phyloP scores from a whole-genome alignment of 2,113 vertebrate species.

The Columba livia region DNA sequence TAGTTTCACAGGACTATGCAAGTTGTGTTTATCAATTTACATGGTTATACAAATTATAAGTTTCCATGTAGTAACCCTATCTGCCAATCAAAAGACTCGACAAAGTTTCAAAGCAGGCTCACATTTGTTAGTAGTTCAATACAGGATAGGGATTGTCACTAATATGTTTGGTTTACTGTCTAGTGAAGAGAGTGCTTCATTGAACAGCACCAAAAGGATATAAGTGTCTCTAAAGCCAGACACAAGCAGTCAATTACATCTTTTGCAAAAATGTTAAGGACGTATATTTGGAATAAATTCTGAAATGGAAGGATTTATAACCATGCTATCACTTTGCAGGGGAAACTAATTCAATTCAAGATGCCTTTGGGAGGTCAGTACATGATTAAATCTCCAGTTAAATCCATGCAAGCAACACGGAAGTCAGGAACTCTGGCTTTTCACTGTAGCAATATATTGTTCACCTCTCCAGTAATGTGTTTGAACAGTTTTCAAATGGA shows the following conservation, averaged over 20 bases:
- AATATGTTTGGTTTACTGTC: neutral
- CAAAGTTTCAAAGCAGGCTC: neutral
- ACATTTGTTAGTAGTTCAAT: neutral
- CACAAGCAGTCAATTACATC: neutral
- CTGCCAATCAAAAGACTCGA: neutral
- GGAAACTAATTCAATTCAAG: neutral
- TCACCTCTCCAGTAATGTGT: neutral
- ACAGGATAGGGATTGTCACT: neutral
- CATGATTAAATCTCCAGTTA: neutral
- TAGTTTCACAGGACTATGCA: neutral
- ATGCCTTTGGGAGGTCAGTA: neutral
- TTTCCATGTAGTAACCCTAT: neutral
- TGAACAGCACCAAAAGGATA: neutral
- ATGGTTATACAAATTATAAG: neutral
- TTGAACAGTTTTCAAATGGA: neutral
- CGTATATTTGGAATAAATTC: neutral
- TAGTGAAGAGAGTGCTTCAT: neutral
- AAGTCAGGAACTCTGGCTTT: neutral
- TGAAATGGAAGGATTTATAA: neutral
- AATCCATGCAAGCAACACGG: neutral
- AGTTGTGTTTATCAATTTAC: neutral
- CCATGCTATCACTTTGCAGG: neutral
- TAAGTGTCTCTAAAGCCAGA: neutral
- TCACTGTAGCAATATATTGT: neutral
- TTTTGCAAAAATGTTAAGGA: neutral